phyloP scores from a whole-genome alignment of 1,140 invertebrate species.

The Drosophila ananassae region DNA sequence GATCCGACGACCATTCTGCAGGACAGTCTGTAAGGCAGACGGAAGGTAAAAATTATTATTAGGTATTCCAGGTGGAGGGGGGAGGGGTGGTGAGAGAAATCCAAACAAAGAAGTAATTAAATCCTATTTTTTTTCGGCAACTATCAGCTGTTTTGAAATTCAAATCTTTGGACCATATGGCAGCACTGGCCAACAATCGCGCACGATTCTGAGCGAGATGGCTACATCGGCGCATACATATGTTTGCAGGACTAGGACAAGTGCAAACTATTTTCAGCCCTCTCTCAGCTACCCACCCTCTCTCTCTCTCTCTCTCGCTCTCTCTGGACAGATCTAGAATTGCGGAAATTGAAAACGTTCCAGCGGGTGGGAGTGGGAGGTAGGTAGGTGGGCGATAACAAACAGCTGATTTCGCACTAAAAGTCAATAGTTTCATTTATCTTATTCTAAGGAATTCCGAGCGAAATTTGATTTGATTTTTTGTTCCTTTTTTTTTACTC shows the following conservation, averaged over 20 bases:
- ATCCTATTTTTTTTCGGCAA: neutral
- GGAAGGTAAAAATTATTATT: neutral
- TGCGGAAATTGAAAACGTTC: neutral
- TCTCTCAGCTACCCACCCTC: slow-evolving; percentile 3
- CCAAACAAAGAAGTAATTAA: neutral
- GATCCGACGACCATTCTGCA: slow-evolving; percentile 83
- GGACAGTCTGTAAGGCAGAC: slow-evolving; percentile 59
- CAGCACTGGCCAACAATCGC: neutral
- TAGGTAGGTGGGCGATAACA: neutral
- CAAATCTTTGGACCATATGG: slow-evolving; percentile 7
- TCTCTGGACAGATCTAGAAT: slow-evolving; percentile 14
- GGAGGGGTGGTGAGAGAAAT: too few relatives aligned
- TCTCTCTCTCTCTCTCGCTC: neutral
- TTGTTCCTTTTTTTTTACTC: slow-evolving; percentile 12
- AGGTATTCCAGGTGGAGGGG: neutral
- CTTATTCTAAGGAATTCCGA: slow-evolving; percentile 4
- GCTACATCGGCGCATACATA: slow-evolving; percentile 4
- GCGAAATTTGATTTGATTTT: neutral
- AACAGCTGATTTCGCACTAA: slow-evolving; percentile 20
- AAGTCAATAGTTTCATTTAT: neutral
- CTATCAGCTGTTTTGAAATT: slow-evolving; percentile 35
- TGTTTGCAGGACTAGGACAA: slow-evolving; percentile 41
- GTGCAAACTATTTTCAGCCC: slow-evolving; percentile 22
- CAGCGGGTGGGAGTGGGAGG: neutral
- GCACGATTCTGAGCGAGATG: slow-evolving; percentile 16